These are phyloP conservation scores for Mesochorus sp. DNA, from an alignment of 2,888 invertebrate genomes.

Conservation along the genomic window DNA sequence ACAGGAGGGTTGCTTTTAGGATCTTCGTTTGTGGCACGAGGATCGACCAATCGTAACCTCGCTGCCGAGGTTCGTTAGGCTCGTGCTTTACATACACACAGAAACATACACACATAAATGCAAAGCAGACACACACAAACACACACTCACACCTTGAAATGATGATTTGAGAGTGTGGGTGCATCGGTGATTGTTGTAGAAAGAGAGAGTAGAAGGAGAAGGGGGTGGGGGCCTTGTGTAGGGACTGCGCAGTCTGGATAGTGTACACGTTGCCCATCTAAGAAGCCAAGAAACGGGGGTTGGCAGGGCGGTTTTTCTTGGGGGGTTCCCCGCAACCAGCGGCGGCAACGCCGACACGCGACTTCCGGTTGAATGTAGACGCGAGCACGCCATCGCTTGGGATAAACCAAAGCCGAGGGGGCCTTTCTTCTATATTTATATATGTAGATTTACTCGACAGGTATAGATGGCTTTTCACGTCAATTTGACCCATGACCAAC, in stretches of 20 bases:
- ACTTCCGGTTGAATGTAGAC: constrained; percentile 77
- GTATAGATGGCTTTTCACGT: not conserved
- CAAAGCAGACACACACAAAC: constrained; percentile 1
- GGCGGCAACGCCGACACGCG: constrained; percentile 78
- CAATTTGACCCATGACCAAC: not conserved
- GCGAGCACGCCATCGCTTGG: constrained; percentile 74
- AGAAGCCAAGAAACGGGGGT: constrained; percentile 50
- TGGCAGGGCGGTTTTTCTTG: not conserved
- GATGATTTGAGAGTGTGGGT: constrained; percentile 35
- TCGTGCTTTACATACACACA: constrained; percentile 63
- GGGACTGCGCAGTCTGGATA: constrained; percentile 58
- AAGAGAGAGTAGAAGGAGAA: constrained; percentile 48
- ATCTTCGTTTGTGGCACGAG: constrained; percentile 67
- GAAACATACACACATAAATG: not conserved
- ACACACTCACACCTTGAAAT: too few species aligned
- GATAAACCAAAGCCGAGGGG: constrained; percentile 32
- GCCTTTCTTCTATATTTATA: not conserved
- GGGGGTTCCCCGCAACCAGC: constrained; percentile 29
- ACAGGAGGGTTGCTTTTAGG: constrained; percentile 73
- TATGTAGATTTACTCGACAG: not conserved
- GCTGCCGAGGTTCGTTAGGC: constrained; percentile 73
- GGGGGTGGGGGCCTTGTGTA: constrained; percentile 34
- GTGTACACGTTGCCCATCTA: constrained; percentile 29
- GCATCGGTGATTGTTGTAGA: constrained; percentile 34
- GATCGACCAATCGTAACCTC: constrained; percentile 77